phyloP scores from a whole-genome alignment of 2,888 invertebrate genomes.

The Muscina levida region DNA sequence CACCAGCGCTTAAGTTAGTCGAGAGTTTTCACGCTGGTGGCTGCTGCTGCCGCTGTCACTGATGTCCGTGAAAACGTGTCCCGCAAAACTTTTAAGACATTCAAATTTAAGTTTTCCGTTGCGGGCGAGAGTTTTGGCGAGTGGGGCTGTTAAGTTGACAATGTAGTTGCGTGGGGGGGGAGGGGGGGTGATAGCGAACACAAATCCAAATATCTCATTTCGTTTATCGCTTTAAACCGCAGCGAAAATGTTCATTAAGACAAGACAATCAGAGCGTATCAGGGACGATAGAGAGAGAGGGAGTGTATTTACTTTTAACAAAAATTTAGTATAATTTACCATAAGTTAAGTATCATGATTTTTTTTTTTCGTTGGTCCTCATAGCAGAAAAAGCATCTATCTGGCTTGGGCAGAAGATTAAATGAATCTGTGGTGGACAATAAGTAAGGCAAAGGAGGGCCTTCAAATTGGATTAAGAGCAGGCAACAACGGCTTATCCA shows the following conservation, averaged over 20 bases:
- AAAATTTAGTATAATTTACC: slow-evolving; percentile 34
- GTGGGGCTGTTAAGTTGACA: too few relatives aligned
- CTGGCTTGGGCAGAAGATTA: too few relatives aligned
- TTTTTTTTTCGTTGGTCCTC: not conserved
- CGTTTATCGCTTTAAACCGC: slow-evolving; percentile 58
- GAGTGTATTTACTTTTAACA: slow-evolving; percentile 11
- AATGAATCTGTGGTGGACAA: too few relatives aligned
- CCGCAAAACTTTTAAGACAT: slow-evolving; percentile 47
- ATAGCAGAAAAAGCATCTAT: not conserved
- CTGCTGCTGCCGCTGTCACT: slow-evolving; percentile 3
- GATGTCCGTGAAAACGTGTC: slow-evolving; percentile 27
- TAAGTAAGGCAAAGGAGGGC: too few relatives aligned
- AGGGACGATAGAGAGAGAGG: not conserved
- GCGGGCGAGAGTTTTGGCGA: too few relatives aligned
- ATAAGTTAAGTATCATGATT: slow-evolving; percentile 36
- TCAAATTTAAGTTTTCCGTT: slow-evolving; percentile 63
- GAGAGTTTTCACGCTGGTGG: not conserved
- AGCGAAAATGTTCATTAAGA: slow-evolving; percentile 36
- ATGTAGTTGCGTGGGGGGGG: too few relatives aligned
- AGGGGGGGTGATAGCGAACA: slow-evolving; percentile 26
- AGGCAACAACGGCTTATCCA: too few relatives aligned
- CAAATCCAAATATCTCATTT: slow-evolving; percentile 63
- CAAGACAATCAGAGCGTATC: not conserved
- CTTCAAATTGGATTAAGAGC: too few relatives aligned
- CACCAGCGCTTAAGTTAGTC: not conserved